Conservation (phyloP, 2,888 invertebrate genomes). For the Paralinhomoeus sp. region DNA sequence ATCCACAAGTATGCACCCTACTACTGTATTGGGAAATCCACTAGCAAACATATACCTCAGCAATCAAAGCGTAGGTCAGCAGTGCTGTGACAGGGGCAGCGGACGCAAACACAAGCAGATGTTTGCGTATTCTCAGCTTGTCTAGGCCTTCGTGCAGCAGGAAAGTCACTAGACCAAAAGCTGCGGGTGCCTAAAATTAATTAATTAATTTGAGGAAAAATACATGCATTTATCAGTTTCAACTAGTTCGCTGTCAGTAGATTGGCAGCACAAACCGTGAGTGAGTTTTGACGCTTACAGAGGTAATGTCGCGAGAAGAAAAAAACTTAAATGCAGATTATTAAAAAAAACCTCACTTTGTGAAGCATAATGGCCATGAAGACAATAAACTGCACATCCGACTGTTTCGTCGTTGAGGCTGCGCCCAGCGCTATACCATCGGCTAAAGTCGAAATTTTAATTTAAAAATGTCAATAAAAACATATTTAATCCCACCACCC, state of each 20-base stretch:
- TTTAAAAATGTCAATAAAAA: no score
- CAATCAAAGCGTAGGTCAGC: constrained; percentile 74
- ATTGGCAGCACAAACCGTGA: not conserved
- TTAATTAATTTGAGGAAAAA: not conserved
- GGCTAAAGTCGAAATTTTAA: constrained; percentile 44
- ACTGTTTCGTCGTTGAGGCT: constrained; percentile 79
- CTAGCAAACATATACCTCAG: constrained; percentile 40
- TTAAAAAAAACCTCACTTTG: constrained; percentile 45
- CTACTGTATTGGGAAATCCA: no score
- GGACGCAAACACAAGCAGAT: constrained; percentile 68
- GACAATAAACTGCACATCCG: constrained; percentile 87
- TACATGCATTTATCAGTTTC: not conserved
- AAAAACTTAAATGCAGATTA: no score
- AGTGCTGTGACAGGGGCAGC: constrained; percentile 72
- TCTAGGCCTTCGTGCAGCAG: constrained; percentile 81
- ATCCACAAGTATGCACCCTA: no score
- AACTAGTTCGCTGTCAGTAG: not conserved
- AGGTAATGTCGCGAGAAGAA: not conserved
- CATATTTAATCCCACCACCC: no score
- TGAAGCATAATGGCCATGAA: constrained; percentile 97
- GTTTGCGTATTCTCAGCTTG: constrained; percentile 57
- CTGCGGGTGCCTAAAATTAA: constrained; percentile 59
- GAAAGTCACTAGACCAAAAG: constrained; percentile 93
- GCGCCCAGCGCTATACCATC: constrained; percentile 95
- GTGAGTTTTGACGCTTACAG: not conserved